A percentile compares a stretch with the other conserved stretches of the same genome.
phyloP scores from a whole-genome alignment of 2,888 invertebrate genomes.

The Stratiomys singularior region DNA sequence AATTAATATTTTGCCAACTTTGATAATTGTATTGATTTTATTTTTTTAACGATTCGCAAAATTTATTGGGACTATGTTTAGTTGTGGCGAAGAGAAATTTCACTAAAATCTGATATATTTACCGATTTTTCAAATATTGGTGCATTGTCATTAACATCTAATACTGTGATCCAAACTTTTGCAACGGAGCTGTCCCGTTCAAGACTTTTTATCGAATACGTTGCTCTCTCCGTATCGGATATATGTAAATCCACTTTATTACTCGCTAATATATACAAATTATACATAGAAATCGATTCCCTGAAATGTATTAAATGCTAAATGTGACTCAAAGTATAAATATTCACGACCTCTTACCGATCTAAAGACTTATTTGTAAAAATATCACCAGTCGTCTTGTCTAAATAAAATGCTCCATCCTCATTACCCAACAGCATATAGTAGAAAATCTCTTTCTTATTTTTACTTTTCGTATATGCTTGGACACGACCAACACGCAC shows the following conservation, averaged over 20 bases:
- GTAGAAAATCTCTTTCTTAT: constrained; percentile 85
- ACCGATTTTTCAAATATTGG: constrained; percentile 74
- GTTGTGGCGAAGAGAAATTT: no score
- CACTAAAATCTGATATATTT: constrained; percentile 31
- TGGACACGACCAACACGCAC: constrained; percentile 71
- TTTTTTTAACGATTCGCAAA: no score
- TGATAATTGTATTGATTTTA: no score
- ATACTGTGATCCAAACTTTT: constrained; percentile 75
- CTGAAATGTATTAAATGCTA: constrained; percentile 62
- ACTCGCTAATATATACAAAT: constrained; percentile 82
- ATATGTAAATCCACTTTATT: constrained; percentile 82
- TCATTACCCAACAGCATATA: constrained; percentile 83
- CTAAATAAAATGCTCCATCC: constrained; percentile 79
- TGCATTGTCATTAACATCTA: constrained; percentile 87
- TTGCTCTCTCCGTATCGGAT: constrained; percentile 66
- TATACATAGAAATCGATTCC: constrained; percentile 79
- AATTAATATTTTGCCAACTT: no score
- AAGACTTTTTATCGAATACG: constrained; percentile 65
- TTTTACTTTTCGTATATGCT: constrained; percentile 74
- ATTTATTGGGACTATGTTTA: no score
- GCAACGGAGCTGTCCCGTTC: constrained; percentile 76
- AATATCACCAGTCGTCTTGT: constrained; percentile 82
- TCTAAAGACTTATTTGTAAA: constrained; percentile 84
- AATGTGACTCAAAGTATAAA: neutral
- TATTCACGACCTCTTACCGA: constrained; percentile 64